Conservation (phyloP, 2,113 vertebrate genomes). For the Hypanus sabinus region DNA sequence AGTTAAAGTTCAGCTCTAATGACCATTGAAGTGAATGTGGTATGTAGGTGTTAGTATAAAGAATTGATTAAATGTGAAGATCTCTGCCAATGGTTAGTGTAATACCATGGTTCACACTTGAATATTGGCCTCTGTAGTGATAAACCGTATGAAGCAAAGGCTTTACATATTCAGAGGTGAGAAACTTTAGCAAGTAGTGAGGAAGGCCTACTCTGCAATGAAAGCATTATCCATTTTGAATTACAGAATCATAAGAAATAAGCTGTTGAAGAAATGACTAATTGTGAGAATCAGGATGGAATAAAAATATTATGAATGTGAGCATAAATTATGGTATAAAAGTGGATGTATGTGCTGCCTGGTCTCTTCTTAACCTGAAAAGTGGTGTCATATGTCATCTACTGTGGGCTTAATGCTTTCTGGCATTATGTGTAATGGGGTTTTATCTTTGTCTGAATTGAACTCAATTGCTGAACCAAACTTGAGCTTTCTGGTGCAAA, state of each 20-base stretch:
- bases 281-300: neutral
- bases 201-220: neutral
- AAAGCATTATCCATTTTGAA: neutral
- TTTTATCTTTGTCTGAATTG: conserved; percentile 22
- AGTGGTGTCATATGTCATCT: neutral
- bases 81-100: neutral
- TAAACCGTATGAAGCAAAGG: neutral
- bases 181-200: neutral
- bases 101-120: neutral
- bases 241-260: neutral
- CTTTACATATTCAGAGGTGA: neutral
- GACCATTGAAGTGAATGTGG: no score
- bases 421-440: conserved; percentile 22
- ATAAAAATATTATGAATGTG: neutral
- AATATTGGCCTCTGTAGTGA: neutral
- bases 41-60: neutral
- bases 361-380: neutral
- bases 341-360: neutral
- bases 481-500: neutral
- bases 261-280: neutral
- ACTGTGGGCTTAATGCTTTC: neutral
- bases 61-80: neutral
- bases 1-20: neutral
- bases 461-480: conserved; percentile 16
- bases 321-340: neutral